A percentile compares a stretch with the other conserved stretches of the same genome.
These are phyloP conservation scores for Apaloderma vittatum DNA, from an alignment of 2,113 vertebrate species.

Conservation along the genomic window DNA sequence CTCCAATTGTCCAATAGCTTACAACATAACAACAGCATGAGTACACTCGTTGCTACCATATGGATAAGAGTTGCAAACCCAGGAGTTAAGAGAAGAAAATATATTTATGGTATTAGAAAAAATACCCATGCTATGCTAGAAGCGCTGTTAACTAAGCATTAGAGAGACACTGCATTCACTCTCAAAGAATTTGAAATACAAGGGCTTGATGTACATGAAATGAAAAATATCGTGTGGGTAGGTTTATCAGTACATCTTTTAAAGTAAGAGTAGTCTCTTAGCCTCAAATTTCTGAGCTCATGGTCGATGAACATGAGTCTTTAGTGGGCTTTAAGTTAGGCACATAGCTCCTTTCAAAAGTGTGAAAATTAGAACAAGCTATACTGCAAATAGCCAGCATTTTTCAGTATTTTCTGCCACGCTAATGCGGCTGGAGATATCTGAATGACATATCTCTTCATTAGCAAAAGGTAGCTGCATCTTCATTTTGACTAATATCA, in stretches of 20 bases:
- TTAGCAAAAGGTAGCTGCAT: neutral
- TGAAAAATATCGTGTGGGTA: neutral
- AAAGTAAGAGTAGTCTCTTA: neutral
- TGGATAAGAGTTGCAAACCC: neutral
- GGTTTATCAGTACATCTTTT: neutral
- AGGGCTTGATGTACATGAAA: neutral
- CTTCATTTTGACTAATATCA: neutral
- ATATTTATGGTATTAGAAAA: neutral
- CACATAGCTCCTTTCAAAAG: neutral
- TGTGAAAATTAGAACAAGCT: neutral
- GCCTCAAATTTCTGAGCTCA: neutral
- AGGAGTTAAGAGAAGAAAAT: neutral
- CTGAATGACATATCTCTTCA: neutral
- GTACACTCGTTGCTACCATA: neutral
- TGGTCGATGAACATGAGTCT: neutral
- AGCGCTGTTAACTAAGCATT: neutral
- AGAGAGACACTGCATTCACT: neutral
- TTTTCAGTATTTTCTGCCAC: neutral
- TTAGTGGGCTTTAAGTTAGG: neutral
- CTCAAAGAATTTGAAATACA: conserved; percentile 4
- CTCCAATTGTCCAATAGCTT: neutral
- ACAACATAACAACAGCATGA: neutral
- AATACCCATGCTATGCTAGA: neutral
- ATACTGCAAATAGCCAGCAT: neutral
- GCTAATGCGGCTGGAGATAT: conserved; percentile 5